A percentile compares a stretch with the other conserved stretches of the same genome.
phyloP scores from a whole-genome alignment of 1,140 invertebrate genomes.

The Cyclargus thomasi region DNA sequence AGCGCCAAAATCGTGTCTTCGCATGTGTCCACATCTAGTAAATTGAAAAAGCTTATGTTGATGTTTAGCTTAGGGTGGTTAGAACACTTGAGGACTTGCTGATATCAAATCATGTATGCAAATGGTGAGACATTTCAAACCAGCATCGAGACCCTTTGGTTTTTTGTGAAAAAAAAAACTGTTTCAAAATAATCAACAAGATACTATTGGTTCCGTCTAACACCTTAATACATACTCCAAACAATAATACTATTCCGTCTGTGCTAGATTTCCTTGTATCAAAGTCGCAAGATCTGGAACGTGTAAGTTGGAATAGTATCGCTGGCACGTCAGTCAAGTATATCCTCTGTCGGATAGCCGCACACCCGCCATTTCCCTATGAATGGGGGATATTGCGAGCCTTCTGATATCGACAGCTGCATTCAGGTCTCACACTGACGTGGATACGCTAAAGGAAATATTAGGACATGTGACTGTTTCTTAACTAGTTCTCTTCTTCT shows the following conservation, averaged over 20 bases:
- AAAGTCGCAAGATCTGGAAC: neutral
- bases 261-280: neutral
- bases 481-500: neutral
- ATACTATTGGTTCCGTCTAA: too few relatives aligned
- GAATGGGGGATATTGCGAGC: constrained; percentile 2
- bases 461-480: neutral
- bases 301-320: neutral
- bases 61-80: too few relatives aligned
- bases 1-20: too few relatives aligned
- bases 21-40: too few relatives aligned
- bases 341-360: constrained; percentile 2
- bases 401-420: constrained; percentile 10
- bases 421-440: neutral
- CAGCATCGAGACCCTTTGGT: too few relatives aligned
- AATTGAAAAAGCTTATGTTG: too few relatives aligned
- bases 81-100: too few relatives aligned
- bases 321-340: constrained; percentile 8
- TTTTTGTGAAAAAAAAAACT: too few relatives aligned
- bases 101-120: too few relatives aligned
- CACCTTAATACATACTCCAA: too few relatives aligned
- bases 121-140: too few relatives aligned
- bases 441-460: constrained; percentile 2
- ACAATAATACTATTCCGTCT: neutral
- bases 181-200: too few relatives aligned
- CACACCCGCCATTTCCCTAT: constrained; percentile 8